These are phyloP conservation scores for Polypedilum vanderplanki DNA, from an alignment of 1,140 invertebrate genomes.

Conservation along the genomic window DNA sequence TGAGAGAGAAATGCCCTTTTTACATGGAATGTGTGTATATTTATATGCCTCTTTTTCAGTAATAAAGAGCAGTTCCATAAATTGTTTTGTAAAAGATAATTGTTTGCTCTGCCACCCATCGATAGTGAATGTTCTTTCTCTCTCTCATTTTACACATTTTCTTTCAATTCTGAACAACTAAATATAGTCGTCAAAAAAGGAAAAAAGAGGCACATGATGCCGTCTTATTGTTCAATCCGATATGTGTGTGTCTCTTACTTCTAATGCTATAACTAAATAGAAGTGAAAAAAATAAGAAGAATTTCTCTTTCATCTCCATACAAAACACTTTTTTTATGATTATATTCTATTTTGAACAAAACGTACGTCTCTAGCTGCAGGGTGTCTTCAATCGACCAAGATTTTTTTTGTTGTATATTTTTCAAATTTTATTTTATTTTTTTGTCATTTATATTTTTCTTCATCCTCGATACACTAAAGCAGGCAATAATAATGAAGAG, in stretches of 20 bases:
- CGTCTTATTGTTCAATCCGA: neutral
- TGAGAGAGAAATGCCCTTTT: neutral
- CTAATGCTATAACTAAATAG: neutral
- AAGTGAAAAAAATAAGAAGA: neutral
- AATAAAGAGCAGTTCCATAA: neutral
- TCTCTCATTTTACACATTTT: slow-evolving; percentile 8
- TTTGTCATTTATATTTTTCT: neutral
- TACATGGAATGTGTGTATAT: neutral
- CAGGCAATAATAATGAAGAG: neutral
- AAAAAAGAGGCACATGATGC: slow-evolving; percentile 16
- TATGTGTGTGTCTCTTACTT: neutral
- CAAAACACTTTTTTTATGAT: neutral
- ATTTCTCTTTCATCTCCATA: slow-evolving; percentile 15
- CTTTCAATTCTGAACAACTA: neutral
- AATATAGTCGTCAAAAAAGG: slow-evolving; percentile 7
- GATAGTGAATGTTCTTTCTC: neutral
- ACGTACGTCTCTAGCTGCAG: neutral
- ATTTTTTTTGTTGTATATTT: neutral
- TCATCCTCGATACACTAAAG: neutral
- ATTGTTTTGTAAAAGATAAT: slow-evolving; percentile 3
- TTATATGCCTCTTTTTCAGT: neutral
- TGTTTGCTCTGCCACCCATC: slow-evolving; percentile 10
- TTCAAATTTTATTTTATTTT: neutral
- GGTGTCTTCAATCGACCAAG: slow-evolving; percentile 3
- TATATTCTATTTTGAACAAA: neutral